Percentiles rank a stretch among this genome's conserved stretches.
Evolutionary conservation across 2,113 vertebrate species (phyloP).

Genomic region (Cyanistes caeruleus): DNA sequence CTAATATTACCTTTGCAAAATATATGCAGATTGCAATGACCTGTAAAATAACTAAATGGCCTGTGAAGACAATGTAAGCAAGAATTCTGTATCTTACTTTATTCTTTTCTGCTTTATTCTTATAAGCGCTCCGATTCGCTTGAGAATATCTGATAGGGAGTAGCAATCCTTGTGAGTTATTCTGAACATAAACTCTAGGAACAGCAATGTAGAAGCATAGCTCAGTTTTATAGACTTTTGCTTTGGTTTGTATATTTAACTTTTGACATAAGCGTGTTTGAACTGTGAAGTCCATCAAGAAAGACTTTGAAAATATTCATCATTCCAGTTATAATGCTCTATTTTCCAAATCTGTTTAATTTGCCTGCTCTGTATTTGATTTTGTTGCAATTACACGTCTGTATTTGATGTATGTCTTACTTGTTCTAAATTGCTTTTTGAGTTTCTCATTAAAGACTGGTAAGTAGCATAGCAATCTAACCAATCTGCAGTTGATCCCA

Average conservation of each 20-base stretch:
- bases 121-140: not conserved
- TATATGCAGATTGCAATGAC: constrained; percentile 3
- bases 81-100: not conserved
- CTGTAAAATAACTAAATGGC: constrained; percentile 2
- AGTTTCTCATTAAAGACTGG: not conserved
- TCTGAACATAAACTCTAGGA: not conserved
- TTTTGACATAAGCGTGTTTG: not conserved
- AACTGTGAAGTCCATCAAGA: not conserved
- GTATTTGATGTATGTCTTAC: not conserved
- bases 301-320: not conserved
- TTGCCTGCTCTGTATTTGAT: not conserved
- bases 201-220: not conserved
- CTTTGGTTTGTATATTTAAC: not conserved
- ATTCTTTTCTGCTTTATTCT: constrained; percentile 8
- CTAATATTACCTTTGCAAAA: constrained; percentile 1
- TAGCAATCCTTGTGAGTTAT: constrained; percentile 3
- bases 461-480: not conserved
- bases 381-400: not conserved
- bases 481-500: not conserved
- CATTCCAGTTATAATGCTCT: not conserved
- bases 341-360: not conserved
- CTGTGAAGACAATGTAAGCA: not conserved
- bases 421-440: not conserved
- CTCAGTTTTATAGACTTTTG: constrained; percentile 9
- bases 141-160: not conserved